Evolutionary conservation across 2,888 invertebrate species (phyloP).

Genomic region (Mimumesa dahlbomi): DNA sequence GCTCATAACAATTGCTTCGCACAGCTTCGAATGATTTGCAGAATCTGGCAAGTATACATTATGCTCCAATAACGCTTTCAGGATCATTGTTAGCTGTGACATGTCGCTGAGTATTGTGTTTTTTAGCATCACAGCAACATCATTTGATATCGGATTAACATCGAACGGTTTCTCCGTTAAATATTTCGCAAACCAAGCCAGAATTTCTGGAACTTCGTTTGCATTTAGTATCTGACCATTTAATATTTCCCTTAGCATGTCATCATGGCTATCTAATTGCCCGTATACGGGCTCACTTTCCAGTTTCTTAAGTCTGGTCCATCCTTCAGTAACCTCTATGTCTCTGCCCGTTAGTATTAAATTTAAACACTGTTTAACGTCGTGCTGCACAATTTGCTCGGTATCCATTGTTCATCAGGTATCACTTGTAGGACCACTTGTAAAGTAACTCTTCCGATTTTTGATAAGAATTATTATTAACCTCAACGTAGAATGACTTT

Average conservation of each 20-base stretch:
- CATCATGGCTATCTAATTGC: slow-evolving; percentile 42
- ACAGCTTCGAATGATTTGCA: slow-evolving; percentile 62
- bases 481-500: slow-evolving; percentile 59
- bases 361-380: slow-evolving; percentile 47
- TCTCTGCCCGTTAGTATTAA: slow-evolving; percentile 52
- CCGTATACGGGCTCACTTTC: slow-evolving; percentile 28
- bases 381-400: slow-evolving; percentile 41
- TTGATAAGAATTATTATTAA: slow-evolving; percentile 49
- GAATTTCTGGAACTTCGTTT: slow-evolving; percentile 65
- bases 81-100: slow-evolving; percentile 60
- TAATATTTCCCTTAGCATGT: slow-evolving; percentile 37
- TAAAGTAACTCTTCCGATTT: slow-evolving; percentile 31
- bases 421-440: slow-evolving; percentile 31
- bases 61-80: slow-evolving; percentile 57
- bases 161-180: slow-evolving; percentile 58
- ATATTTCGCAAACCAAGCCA: slow-evolving; percentile 71
- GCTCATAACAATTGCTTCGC: slow-evolving; percentile 66
- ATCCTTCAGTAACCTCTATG: slow-evolving; percentile 51
- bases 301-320: slow-evolving; percentile 51
- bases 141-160: slow-evolving; percentile 56
- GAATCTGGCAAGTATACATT: slow-evolving; percentile 58
- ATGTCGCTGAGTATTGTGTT: slow-evolving; percentile 59
- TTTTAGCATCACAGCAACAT: slow-evolving; percentile 67
- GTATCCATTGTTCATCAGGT: slow-evolving; percentile 44
- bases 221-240: slow-evolving; percentile 56